phyloP scores from a whole-genome alignment of 2,797 vertebrate genomes.

The Coracias cyanogaster region DNA sequence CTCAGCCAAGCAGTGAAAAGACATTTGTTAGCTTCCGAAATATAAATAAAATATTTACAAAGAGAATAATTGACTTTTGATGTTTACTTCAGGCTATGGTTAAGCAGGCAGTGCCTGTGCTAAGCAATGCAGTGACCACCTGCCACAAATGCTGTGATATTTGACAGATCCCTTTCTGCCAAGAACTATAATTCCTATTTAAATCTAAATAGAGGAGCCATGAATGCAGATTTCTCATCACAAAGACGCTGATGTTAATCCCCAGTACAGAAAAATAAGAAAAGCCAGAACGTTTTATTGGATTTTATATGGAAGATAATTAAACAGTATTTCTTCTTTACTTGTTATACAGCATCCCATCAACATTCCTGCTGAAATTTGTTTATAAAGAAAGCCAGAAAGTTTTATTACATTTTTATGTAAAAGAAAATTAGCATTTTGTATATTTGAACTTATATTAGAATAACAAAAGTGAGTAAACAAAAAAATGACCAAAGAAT shows the following conservation, averaged over 20 bases:
- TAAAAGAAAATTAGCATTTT: slow-evolving; percentile 61
- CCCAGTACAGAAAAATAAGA: slow-evolving; percentile 63
- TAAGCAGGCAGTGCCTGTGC: slow-evolving; percentile 60
- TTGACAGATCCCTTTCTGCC: slow-evolving; percentile 66
- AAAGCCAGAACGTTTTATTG: slow-evolving; percentile 69
- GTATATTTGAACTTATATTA: slow-evolving; percentile 6
- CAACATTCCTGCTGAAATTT: slow-evolving; percentile 63
- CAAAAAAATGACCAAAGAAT: slow-evolving; percentile 46
- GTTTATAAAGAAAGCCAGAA: slow-evolving; percentile 59
- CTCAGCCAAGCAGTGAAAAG: slow-evolving; percentile 44
- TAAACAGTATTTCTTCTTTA: slow-evolving; percentile 74
- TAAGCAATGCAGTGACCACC: slow-evolving; percentile 68
- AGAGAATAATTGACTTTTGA: slow-evolving; percentile 70
- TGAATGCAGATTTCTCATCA: slow-evolving; percentile 65
- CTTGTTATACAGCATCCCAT: slow-evolving; percentile 59
- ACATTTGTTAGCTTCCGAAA: slow-evolving; percentile 50
- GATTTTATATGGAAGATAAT: slow-evolving; percentile 74
- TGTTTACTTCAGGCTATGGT: slow-evolving; percentile 64
- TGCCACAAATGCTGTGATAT: slow-evolving; percentile 69
- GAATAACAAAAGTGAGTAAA: slow-evolving; percentile 40
- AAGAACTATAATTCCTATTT: slow-evolving; percentile 73
- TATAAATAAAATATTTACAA: slow-evolving; percentile 74
- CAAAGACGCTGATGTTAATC: slow-evolving; percentile 64
- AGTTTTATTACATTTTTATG: slow-evolving; percentile 64
- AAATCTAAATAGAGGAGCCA: slow-evolving; percentile 66